A percentile compares a stretch with the other conserved stretches of the same genome.
Evolutionary conservation across 2,797 vertebrate genomes (phyloP).

Genomic region (Delichon dasypus): DNA sequence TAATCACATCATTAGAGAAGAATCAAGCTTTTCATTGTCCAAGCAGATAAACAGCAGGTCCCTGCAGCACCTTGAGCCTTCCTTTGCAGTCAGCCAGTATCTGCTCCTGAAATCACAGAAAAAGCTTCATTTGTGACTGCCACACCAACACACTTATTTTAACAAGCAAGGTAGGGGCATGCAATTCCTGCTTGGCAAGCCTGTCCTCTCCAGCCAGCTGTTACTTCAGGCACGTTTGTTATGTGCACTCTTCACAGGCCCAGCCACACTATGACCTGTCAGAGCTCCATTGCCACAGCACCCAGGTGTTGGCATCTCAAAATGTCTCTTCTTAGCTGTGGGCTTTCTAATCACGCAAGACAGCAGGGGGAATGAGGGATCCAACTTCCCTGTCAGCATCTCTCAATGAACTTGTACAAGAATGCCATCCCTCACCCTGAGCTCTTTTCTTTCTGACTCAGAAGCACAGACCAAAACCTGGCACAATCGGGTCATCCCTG

Average conservation of each 20-base stretch:
- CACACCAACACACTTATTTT: not conserved
- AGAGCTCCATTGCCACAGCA: not conserved
- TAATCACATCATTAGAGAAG: slow-evolving; percentile 5
- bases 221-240: slow-evolving; percentile 2
- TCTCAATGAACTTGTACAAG: not conserved
- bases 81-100: not conserved
- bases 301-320: not conserved
- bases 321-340: not conserved
- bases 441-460: not conserved
- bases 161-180: not conserved
- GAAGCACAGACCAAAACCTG: not conserved
- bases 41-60: not conserved
- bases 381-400: not conserved
- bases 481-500: not conserved
- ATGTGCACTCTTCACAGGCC: not conserved
- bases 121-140: not conserved
- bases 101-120: not conserved
- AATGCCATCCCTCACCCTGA: not conserved
- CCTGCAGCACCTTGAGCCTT: not conserved
- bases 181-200: not conserved
- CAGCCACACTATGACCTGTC: not conserved
- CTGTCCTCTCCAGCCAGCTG: not conserved
- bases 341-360: not conserved
- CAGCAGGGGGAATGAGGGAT: not conserved
- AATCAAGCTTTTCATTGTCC: not conserved